These are phyloP conservation scores for Valencia hispanica DNA, from an alignment of 2,797 vertebrate species.

Conservation along the genomic window DNA sequence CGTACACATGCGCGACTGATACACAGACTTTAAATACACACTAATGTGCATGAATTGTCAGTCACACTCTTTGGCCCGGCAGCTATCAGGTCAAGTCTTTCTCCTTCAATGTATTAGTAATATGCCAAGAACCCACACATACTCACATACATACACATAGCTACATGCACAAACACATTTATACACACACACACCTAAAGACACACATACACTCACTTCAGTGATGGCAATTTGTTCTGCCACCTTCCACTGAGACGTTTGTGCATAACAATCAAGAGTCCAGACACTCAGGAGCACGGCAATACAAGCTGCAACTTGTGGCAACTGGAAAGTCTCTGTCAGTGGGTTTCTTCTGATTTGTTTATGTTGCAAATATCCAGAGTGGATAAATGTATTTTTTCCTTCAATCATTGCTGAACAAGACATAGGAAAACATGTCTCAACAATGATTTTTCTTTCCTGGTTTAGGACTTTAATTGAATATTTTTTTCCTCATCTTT, in stretches of 20 bases:
- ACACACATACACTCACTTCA: constrained; percentile 38
- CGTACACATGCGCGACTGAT: constrained; percentile 17
- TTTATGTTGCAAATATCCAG: constrained; percentile 50
- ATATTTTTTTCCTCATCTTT: constrained; percentile 6
- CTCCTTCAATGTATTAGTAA: constrained; percentile 65
- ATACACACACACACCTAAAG: constrained; percentile 14
- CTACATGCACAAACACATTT: constrained; percentile 8
- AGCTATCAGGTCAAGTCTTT: constrained; percentile 64
- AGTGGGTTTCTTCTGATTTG: constrained; percentile 43
- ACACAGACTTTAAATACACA: constrained; percentile 28
- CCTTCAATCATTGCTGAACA: constrained; percentile 39
- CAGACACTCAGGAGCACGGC: constrained; percentile 53
- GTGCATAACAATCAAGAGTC: constrained; percentile 70
- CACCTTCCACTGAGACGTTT: constrained; percentile 66
- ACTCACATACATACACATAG: constrained; percentile 16
- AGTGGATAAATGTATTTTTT: constrained; percentile 40
- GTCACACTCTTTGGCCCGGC: constrained; percentile 54
- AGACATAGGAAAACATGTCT: constrained; percentile 33
- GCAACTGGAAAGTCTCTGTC: constrained; percentile 54
- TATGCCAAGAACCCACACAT: constrained; percentile 59
- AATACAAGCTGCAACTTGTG: constrained; percentile 44
- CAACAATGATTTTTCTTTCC: constrained; percentile 27
- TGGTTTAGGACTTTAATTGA: constrained; percentile 19
- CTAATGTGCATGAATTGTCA: constrained; percentile 53
- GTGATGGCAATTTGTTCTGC: constrained; percentile 74